Percentiles rank a stretch among this genome's conserved stretches.
Evolutionary conservation across 2,113 vertebrate genomes (phyloP).

Genomic region (Rattus norvegicus): GRCr8 NC_086039.1:53584501-53585000

Average conservation of each 20-base stretch:
- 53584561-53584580: slow-evolving; percentile 66
- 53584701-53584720: slow-evolving; percentile 58
- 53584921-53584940: slow-evolving; percentile 49
- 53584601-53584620: slow-evolving; percentile 76
- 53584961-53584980: slow-evolving; percentile 22
- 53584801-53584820: slow-evolving; percentile 57
- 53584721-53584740: slow-evolving; percentile 39
- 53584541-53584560: slow-evolving; percentile 64
- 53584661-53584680: slow-evolving; percentile 55
- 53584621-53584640: slow-evolving; percentile 70
- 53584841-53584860: slow-evolving; percentile 47
- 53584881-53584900: slow-evolving; percentile 49
- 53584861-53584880: slow-evolving; percentile 64
- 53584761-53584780: slow-evolving; percentile 49
- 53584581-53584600: slow-evolving; percentile 71
- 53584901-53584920: neutral
- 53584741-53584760: neutral
- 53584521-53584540: slow-evolving; percentile 40
- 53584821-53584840: slow-evolving; percentile 19
- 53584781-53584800: slow-evolving; percentile 52
- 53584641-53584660: slow-evolving; percentile 72
- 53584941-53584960: slow-evolving; percentile 72
- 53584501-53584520: slow-evolving; percentile 25
- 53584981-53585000: neutral
- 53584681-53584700: slow-evolving; percentile 70